These are phyloP conservation scores for Standfussiana lucernea DNA, from an alignment of 2,888 invertebrate species.

Conservation along the genomic window DNA sequence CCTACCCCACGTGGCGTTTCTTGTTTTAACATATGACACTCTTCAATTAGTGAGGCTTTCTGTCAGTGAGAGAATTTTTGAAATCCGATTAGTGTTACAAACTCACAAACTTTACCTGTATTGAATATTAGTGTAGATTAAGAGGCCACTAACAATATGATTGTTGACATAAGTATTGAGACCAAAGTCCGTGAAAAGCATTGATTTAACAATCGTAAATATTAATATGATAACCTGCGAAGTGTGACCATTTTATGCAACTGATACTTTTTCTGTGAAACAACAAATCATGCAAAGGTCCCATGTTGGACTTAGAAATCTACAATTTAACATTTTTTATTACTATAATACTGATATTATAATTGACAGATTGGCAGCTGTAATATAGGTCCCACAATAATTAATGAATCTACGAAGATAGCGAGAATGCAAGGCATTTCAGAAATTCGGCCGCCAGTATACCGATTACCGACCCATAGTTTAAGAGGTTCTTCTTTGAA, in stretches of 20 bases:
- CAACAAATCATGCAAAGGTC: background rate
- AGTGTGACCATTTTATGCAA: background rate
- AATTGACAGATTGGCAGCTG: background rate
- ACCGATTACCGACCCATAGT: constrained; percentile 20
- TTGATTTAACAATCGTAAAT: background rate
- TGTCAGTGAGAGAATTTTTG: too few relatives aligned
- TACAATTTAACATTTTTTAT: too few relatives aligned
- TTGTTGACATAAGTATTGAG: background rate
- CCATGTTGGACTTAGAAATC: too few relatives aligned
- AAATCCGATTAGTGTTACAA: too few relatives aligned
- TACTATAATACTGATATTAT: too few relatives aligned
- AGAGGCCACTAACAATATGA: too few relatives aligned
- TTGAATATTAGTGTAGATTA: too few relatives aligned
- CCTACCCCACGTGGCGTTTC: too few relatives aligned
- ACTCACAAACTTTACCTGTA: too few relatives aligned
- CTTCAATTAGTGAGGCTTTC: too few relatives aligned
- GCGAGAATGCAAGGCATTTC: constrained; percentile 31
- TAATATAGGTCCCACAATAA: background rate
- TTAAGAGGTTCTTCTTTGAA: constrained; percentile 27
- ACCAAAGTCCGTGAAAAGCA: background rate
- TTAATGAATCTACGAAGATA: background rate
- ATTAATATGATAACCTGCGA: background rate
- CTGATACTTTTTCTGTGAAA: background rate
- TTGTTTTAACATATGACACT: too few relatives aligned
- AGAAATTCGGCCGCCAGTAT: constrained; percentile 54